Percentiles rank a stretch among this genome's conserved stretches.
Conservation (phyloP, 2,888 invertebrate genomes). For the Callosobruchus maculatus region DNA sequence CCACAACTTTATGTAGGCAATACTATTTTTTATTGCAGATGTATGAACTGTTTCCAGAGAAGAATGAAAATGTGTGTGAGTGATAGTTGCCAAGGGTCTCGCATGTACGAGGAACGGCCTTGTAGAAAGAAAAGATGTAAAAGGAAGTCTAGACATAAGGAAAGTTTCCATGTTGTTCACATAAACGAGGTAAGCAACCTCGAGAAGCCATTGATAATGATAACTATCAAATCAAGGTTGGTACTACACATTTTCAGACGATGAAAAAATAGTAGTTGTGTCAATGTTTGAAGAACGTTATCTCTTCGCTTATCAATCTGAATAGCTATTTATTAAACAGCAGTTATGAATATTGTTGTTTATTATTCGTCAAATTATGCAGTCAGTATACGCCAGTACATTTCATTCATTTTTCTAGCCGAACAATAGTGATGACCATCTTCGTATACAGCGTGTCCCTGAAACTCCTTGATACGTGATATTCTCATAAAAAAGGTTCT, state of each 20-base stretch:
- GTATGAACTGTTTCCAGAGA: constrained; percentile 57
- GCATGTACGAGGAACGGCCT: constrained; percentile 45
- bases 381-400: too few relatives aligned
- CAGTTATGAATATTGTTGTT: not conserved
- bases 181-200: constrained; percentile 30
- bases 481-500: too few relatives aligned
- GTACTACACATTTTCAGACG: not conserved
- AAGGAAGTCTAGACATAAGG: constrained; percentile 45
- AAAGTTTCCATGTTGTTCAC: constrained; percentile 38
- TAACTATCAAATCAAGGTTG: not conserved
- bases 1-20: too few relatives aligned
- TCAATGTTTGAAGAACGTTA: not conserved
- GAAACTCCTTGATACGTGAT: too few relatives aligned
- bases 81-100: constrained; percentile 35
- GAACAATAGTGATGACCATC: too few relatives aligned
- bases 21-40: constrained; percentile 17
- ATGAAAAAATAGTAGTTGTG: not conserved
- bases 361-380: too few relatives aligned
- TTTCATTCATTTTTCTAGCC: too few relatives aligned
- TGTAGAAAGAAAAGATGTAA: constrained; percentile 44
- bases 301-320: not conserved
- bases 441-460: too few relatives aligned
- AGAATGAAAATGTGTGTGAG: constrained; percentile 70
- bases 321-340: not conserved
- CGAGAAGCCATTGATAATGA: not conserved